Conservation (phyloP, 2,888 invertebrate genomes). For the Helicoverpa assulta region DNA sequence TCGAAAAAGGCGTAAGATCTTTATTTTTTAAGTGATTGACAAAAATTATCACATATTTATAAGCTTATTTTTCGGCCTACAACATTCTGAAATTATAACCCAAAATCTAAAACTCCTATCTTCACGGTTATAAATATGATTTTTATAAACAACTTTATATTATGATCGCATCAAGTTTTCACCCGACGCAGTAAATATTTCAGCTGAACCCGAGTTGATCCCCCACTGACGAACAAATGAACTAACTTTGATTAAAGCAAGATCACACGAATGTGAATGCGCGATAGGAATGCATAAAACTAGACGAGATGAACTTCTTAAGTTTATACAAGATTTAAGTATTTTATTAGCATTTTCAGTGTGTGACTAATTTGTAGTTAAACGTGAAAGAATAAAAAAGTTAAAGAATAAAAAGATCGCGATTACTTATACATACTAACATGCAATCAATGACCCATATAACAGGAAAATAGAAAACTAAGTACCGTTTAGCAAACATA, state of each 20-base stretch:
- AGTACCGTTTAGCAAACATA: neutral
- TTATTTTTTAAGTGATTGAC: too few relatives aligned
- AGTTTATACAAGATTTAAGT: neutral
- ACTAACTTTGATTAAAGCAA: conserved; percentile 48
- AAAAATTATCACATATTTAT: too few relatives aligned
- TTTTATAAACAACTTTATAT: too few relatives aligned
- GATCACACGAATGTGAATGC: conserved; percentile 16
- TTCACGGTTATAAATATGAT: too few relatives aligned
- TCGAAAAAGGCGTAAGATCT: too few relatives aligned
- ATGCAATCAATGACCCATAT: neutral
- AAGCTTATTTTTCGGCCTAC: too few relatives aligned
- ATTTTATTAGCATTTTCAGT: neutral
- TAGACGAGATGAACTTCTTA: conserved; percentile 7
- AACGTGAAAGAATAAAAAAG: too few relatives aligned
- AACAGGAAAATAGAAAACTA: neutral
- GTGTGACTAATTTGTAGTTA: neutral
- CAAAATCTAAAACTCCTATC: too few relatives aligned
- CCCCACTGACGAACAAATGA: conserved; percentile 36
- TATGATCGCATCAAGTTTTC: conserved; percentile 8
- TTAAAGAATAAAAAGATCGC: too few relatives aligned
- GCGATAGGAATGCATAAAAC: conserved; percentile 25
- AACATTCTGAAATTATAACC: too few relatives aligned
- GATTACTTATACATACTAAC: too few relatives aligned
- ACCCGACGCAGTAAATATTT: conserved; percentile 31
- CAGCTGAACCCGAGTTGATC: conserved; percentile 31